These are phyloP conservation scores for Gouania willdenowi DNA, from an alignment of 2,797 vertebrate genomes.

Conservation along the genomic window DNA sequence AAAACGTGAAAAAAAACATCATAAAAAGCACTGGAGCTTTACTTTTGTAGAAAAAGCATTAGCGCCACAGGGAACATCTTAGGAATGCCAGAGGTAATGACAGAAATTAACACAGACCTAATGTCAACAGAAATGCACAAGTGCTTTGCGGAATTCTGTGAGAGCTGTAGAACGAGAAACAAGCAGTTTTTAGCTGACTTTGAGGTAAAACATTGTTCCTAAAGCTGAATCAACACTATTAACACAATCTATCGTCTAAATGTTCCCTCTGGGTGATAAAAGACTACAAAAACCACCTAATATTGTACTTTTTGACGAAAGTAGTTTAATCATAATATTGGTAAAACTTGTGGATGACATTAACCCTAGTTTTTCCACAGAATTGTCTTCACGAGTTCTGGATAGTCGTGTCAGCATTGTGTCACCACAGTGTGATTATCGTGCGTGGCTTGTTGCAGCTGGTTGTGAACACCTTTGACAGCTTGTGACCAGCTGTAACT, in stretches of 20 bases:
- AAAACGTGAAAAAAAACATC: constrained; percentile 38
- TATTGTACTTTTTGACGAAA: constrained; percentile 2
- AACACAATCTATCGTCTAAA: no score
- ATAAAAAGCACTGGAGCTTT: constrained; percentile 34
- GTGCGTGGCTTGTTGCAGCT: constrained; percentile 35
- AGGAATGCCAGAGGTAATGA: constrained; percentile 27
- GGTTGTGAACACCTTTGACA: constrained; percentile 38
- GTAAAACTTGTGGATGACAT: not conserved
- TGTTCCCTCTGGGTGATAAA: no score
- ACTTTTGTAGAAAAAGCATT: constrained; percentile 18
- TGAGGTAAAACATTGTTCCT: constrained; percentile 29
- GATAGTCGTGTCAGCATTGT: constrained; percentile 3
- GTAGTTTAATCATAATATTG: no score
- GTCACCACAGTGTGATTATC: constrained; percentile 22
- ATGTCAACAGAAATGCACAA: constrained; percentile 44
- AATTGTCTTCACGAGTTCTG: not conserved
- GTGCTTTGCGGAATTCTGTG: constrained; percentile 26
- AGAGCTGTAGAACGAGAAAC: constrained; percentile 35
- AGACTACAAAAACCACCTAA: no score
- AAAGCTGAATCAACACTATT: constrained; percentile 26
- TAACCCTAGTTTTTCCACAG: not conserved
- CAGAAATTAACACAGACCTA: constrained; percentile 55
- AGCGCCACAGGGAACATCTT: constrained; percentile 26
- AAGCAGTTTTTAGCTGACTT: constrained; percentile 43
- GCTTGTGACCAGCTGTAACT: constrained; percentile 49